Evolutionary conservation across 2,888 invertebrate genomes (phyloP).

Genomic region (Monoplex corrugatus): DNA sequence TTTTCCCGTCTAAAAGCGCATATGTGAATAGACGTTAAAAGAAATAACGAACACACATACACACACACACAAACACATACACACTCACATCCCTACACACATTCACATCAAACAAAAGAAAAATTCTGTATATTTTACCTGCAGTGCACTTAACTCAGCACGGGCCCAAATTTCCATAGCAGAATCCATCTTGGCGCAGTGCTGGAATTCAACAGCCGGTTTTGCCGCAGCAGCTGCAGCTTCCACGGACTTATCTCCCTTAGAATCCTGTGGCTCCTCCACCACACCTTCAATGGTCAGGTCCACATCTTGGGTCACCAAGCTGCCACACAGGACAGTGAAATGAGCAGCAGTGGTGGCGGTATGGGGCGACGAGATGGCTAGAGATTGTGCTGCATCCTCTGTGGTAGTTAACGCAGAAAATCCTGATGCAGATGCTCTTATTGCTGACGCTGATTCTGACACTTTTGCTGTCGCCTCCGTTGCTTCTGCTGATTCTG

Average conservation of each 20-base stretch:
- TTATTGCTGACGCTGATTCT: background rate
- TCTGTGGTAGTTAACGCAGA: background rate
- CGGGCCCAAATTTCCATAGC: conserved; percentile 67
- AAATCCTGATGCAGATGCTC: background rate
- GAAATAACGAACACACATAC: background rate
- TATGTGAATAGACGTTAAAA: too few species aligned
- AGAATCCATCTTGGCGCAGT: conserved; percentile 59
- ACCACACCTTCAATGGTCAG: conserved; percentile 33
- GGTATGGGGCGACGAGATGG: background rate
- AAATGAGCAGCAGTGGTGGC: background rate
- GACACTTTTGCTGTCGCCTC: background rate
- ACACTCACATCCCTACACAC: background rate
- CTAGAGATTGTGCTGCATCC: background rate
- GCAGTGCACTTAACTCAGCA: conserved; percentile 55
- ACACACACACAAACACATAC: background rate
- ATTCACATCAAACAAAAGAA: background rate
- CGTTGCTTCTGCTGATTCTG: background rate
- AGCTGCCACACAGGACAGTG: background rate
- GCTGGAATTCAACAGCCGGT: conserved; percentile 54
- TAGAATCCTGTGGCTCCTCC: background rate
- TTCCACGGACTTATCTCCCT: background rate
- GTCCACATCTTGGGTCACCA: background rate
- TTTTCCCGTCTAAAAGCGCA: too few species aligned
- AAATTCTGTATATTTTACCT: conserved; percentile 53
- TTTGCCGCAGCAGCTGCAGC: conserved; percentile 23